A percentile compares a stretch with the other conserved stretches of the same genome.
Conservation (phyloP, 2,113 vertebrate genomes). For the Ptilonorhynchus violaceus region DNA sequence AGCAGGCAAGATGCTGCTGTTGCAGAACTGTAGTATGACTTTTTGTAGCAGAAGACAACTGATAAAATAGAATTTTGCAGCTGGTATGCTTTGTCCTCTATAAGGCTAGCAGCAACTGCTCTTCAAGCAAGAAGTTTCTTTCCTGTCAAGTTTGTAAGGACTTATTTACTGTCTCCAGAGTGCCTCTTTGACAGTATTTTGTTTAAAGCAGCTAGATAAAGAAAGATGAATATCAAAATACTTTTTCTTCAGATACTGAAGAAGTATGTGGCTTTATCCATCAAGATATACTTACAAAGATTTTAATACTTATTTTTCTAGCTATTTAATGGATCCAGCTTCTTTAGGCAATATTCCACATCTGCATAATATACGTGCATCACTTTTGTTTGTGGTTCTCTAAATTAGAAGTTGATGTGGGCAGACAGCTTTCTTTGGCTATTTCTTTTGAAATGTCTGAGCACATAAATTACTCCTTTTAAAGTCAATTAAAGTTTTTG, state of each 20-base stretch:
- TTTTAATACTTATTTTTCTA: background rate
- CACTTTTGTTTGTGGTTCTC: background rate
- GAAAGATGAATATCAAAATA: background rate
- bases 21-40: background rate
- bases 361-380: background rate
- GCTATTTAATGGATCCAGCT: background rate
- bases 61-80: background rate
- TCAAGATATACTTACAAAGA: background rate
- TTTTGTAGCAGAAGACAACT: background rate
- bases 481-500: slow-evolving; percentile 22
- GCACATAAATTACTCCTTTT: slow-evolving; percentile 20
- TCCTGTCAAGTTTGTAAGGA: background rate
- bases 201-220: background rate
- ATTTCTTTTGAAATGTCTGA: slow-evolving; percentile 22
- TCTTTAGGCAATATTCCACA: background rate
- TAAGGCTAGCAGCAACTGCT: background rate
- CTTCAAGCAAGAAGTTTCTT: background rate
- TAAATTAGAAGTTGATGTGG: background rate
- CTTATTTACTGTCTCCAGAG: background rate
- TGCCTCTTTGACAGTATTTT: background rate
- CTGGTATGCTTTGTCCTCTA: background rate
- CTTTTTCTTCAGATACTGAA: background rate
- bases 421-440: slow-evolving; percentile 33
- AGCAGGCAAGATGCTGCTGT: background rate
- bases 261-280: background rate